Conservation (phyloP, 2,113 vertebrate species). For the Dunckerocampus dactyliophorus region DNA sequence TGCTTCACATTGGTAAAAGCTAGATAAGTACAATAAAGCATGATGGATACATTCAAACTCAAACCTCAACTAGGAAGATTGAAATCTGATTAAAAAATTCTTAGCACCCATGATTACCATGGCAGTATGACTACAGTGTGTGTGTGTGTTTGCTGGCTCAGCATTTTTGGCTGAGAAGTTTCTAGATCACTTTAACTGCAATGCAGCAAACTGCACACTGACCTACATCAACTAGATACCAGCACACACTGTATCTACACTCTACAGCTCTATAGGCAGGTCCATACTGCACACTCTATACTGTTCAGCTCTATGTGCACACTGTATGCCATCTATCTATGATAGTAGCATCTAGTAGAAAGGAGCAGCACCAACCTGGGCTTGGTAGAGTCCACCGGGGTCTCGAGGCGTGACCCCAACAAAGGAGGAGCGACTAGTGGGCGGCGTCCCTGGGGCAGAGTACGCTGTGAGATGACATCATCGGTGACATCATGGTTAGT, state of each 20-base stretch:
- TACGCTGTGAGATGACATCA: slow-evolving; percentile 73
- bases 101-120: neutral
- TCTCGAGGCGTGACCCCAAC: slow-evolving; percentile 93
- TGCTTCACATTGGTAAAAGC: neutral
- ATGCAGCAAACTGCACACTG: slow-evolving; percentile 16
- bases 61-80: no score
- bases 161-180: slow-evolving; percentile 17
- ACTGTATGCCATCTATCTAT: no score
- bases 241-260: no score
- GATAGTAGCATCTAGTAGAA: no score
- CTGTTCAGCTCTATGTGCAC: no score
- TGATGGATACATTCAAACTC: neutral
- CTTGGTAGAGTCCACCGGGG: slow-evolving; percentile 89
- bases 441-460: slow-evolving; percentile 90
- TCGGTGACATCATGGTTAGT: no score
- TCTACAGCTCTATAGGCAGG: no score
- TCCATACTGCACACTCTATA: no score
- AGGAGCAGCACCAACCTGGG: slow-evolving; percentile 77
- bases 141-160: slow-evolving; percentile 15
- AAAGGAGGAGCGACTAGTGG: slow-evolving; percentile 92
- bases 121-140: neutral
- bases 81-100: no score
- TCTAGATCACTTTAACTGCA: slow-evolving; percentile 30
- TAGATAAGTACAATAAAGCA: neutral
- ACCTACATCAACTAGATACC: neutral